A percentile compares a stretch with the other conserved stretches of the same genome.
Evolutionary conservation across 2,113 vertebrate genomes (phyloP).

Genomic region (Pimephales promelas): DNA sequence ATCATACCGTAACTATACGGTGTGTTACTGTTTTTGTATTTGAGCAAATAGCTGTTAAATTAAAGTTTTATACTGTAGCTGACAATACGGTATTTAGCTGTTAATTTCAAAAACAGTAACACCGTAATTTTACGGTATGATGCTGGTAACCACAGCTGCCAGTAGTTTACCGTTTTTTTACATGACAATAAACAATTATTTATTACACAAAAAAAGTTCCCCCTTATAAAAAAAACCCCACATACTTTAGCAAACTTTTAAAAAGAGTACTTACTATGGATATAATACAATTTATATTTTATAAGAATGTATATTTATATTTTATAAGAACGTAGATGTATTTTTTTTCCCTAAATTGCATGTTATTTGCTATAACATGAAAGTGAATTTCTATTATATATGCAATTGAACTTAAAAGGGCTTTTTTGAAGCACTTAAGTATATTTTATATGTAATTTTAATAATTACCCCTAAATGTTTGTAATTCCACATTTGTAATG

Average conservation of each 20-base stretch:
- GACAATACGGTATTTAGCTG: too few relatives aligned
- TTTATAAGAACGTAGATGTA: neutral
- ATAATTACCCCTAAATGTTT: too few relatives aligned
- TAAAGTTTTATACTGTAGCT: too few relatives aligned
- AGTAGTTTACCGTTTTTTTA: too few relatives aligned
- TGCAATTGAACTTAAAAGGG: neutral
- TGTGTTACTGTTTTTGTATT: too few relatives aligned
- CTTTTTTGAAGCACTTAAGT: neutral
- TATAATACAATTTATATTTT: neutral
- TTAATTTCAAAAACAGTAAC: too few relatives aligned
- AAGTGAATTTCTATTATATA: neutral
- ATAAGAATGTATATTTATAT: neutral
- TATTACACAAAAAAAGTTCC: neutral
- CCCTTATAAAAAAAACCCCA: neutral
- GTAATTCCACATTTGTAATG: neutral
- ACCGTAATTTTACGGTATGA: too few relatives aligned
- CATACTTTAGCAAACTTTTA: neutral
- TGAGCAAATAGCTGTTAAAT: too few relatives aligned
- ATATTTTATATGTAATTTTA: too few relatives aligned
- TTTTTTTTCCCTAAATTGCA: too few relatives aligned
- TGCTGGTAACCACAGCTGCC: too few relatives aligned
- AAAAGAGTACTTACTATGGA: neutral
- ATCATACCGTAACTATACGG: too few relatives aligned
- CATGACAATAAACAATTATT: neutral
- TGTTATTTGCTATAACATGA: neutral